Base-by-base conservation (phyloP, 2,797 vertebrate species). In the Crypturellus tataupa region DNA sequence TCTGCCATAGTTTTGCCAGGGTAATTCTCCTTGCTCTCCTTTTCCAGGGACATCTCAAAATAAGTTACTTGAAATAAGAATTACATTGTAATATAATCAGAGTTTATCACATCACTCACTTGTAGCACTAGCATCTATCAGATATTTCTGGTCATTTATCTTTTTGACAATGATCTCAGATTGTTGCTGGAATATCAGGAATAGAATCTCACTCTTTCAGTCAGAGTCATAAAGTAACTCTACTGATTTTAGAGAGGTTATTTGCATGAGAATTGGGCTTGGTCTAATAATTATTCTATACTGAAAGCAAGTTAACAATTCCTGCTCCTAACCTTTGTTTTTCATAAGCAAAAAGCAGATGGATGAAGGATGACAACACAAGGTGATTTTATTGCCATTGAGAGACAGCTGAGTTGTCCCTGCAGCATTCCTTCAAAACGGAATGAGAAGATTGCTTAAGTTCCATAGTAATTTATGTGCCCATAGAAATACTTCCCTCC, bases 121-220 rank as follows among this genome's bases (percentile, higher is more conserved):
- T 63, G 7, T 23, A 63, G 84, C 81, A 58, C 31, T 33, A 37
- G 17, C 21, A 5, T 68, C 79, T 51, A 69, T 31, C 9, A 91
- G 73, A 68, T 15, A 65, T 69, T 91, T 80, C 51, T 77, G 47
- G 20, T 56, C 79, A 37, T 80, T 95, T 92, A 58, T 62, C 55
- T 68, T 78, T 69, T 40, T 29, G 58, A 39, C 53, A 92, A 58
- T 15, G 21, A 71, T 73, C 47, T 95, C 60, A 68, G 62, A 85
- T 68, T 68, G 62, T 75, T 91, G 72, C 69, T 68, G 72, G 62
- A 91, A 80, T 64, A 85, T 82, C 25, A 80, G 51, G 62, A 91
- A 39, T 24, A 83, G 27, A 25, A 83, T 71, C 16, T 44, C 51
- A 56, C 39, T 21, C 21, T 80, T 87, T 37, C 40, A 53, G 20